A percentile compares a stretch with the other conserved stretches of the same genome.
phyloP scores from a whole-genome alignment of 2,888 invertebrate species.

The Dicycla oo region DNA sequence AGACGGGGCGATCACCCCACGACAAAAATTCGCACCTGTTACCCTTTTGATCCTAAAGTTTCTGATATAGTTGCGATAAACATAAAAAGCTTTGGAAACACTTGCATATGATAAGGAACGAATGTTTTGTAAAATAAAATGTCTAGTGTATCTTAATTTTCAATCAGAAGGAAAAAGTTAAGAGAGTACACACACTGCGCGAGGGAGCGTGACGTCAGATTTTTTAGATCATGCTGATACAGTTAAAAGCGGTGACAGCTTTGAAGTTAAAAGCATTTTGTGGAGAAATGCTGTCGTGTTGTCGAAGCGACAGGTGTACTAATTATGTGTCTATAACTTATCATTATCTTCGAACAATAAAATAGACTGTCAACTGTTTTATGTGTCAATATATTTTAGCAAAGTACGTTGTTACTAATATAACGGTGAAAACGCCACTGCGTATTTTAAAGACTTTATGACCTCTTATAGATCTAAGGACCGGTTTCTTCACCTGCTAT shows the following conservation, averaged over 20 bases:
- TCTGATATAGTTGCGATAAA: constrained; percentile 56
- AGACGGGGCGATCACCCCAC: constrained; percentile 45
- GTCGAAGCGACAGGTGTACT: constrained; percentile 33
- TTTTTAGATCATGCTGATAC: constrained; percentile 19
- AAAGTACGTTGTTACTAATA: background rate
- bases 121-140: constrained; percentile 65
- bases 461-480: background rate
- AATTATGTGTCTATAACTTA: constrained; percentile 21
- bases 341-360: background rate
- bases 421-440: background rate
- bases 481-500: background rate
- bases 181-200: constrained; percentile 16
- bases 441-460: background rate
- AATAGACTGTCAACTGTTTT: constrained; percentile 11
- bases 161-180: constrained; percentile 52
- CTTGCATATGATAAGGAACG: constrained; percentile 60
- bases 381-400: background rate
- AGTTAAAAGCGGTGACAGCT: constrained; percentile 39
- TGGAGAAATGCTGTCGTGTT: constrained; percentile 12
- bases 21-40: constrained; percentile 60
- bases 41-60: constrained; percentile 45
- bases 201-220: constrained; percentile 27
- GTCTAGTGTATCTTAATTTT: constrained; percentile 59
- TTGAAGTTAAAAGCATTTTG: constrained; percentile 46
- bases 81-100: constrained; percentile 49